Base-by-base conservation (phyloP, 2,113 vertebrate species). In the Puntigrus tetrazona region DNA sequence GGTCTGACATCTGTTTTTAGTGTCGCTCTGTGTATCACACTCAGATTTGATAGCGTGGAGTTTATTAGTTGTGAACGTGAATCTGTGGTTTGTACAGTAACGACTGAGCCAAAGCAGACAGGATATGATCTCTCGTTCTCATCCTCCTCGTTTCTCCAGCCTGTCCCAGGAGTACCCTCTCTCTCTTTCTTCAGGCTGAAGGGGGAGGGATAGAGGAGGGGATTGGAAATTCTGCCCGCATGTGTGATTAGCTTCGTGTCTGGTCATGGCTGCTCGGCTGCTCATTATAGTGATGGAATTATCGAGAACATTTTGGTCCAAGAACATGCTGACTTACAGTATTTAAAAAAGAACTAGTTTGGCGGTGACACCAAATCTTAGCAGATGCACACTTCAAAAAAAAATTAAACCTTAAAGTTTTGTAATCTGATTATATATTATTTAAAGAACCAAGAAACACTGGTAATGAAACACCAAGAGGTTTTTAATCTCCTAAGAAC, bases 151-250 rank as follows among this genome's bases (percentile, higher is more conserved):
- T 67, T 73, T 84, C 82, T 84, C 86, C 78, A 78, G 31, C 69
- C 72, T 82, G 78, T 85, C 86, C 86, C 31, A 16, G 83, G 85
- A 86, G 77, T 83, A 45, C 38, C 57, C 31, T 27, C 73, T 57
- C 75, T 78, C 76, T 25, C 31, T 57, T 1, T 61, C 36, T 34
- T 6, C 55, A 29, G 55, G 77, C 77, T 79, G 34, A n/a, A 79
- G 86, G 87, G 86, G 31, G 20, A 41, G 80, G 65, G 70, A 73
- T 73, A 2, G 27, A 50, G 45, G 31, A 22, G 20, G 72, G 29
- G 47, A 34, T 59, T 72, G 22, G 50, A 43, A 29, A 73, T 45
- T 72, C 29, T 57, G 76, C 76, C 76, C 7, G 36, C 69, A 43
- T 27, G 55, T 78, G 76, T 61, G 55, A 61, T 78, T 61, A 78